Conservation (phyloP, 2,113 vertebrate genomes). For the Hippocampus comes region DNA sequence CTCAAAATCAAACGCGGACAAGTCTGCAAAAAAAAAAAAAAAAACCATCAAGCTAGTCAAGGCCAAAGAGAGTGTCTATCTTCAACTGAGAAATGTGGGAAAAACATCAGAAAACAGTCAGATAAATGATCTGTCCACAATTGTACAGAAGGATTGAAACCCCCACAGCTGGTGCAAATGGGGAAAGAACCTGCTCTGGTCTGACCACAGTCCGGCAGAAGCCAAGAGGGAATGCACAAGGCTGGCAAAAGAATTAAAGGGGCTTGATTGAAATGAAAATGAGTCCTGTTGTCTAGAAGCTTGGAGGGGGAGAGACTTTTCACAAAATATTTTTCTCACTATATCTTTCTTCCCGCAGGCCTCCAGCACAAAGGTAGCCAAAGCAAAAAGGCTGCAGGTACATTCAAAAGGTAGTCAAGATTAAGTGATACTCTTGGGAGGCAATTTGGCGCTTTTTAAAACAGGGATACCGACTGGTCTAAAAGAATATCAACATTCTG, state of each 20-base stretch:
- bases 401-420: conserved; percentile 9
- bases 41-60: conserved; percentile 26
- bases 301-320: conserved; percentile 1
- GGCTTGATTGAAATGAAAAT: conserved; percentile 33
- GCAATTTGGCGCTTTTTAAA: conserved; percentile 8
- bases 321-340: conserved; percentile 8
- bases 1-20: conserved; percentile 19
- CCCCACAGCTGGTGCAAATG: conserved; percentile 64
- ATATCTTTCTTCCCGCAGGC: conserved; percentile 11
- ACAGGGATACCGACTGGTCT: not conserved
- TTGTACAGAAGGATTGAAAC: conserved; percentile 57
- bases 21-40: conserved; percentile 21
- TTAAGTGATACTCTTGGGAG: conserved; percentile 13
- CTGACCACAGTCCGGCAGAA: conserved; percentile 36
- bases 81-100: conserved; percentile 51
- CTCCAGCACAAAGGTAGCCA: not conserved
- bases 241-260: conserved; percentile 31
- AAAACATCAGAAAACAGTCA: conserved; percentile 51
- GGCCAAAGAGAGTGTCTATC: conserved; percentile 36
- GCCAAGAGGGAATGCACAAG: conserved; percentile 35
- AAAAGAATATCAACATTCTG: not conserved
- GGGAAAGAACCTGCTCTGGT: conserved; percentile 44
- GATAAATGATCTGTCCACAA: conserved; percentile 55
- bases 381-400: conserved; percentile 4
- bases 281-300: conserved; percentile 23